phyloP scores from a whole-genome alignment of 2,888 invertebrate genomes.

The Tachystola acroxantha region DNA sequence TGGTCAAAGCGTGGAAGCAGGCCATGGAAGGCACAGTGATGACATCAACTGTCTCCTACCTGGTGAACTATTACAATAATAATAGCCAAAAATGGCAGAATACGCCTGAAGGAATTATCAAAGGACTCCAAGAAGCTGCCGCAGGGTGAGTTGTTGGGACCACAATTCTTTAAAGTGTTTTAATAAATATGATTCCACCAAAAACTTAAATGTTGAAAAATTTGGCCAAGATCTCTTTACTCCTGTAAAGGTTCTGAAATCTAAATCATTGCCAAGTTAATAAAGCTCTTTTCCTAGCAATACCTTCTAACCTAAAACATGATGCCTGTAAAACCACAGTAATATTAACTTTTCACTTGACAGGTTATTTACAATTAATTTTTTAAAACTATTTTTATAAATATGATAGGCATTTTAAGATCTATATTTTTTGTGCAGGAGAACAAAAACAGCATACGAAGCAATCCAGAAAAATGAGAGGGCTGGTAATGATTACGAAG shows the following conservation, averaged over 20 bases:
- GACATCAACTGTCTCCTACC: slow-evolving; percentile 84
- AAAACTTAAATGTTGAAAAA: too few species aligned
- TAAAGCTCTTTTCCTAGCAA: too few species aligned
- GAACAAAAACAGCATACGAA: slow-evolving; percentile 41
- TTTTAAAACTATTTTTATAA: background rate
- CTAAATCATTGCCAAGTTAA: too few species aligned
- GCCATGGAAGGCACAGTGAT: slow-evolving; percentile 78
- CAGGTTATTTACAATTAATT: too few species aligned
- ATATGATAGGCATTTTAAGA: background rate
- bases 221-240: too few species aligned
- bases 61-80: slow-evolving; percentile 49
- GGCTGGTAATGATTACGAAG: slow-evolving; percentile 82
- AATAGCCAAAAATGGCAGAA: slow-evolving; percentile 46
- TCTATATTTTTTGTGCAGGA: slow-evolving; percentile 30
- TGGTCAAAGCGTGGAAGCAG: slow-evolving; percentile 88
- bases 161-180: background rate
- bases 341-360: too few species aligned
- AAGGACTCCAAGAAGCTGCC: slow-evolving; percentile 79
- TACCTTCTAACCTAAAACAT: too few species aligned
- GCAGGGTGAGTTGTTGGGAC: slow-evolving; percentile 69
- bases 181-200: background rate
- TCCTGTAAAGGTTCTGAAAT: too few species aligned
- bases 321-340: too few species aligned
- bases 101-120: slow-evolving; percentile 71
- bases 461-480: slow-evolving; percentile 73